These are phyloP conservation scores for Paelopatides confundens DNA, from an alignment of 53 echinoderm and acorn worm species.

Conservation along the genomic window DNA sequence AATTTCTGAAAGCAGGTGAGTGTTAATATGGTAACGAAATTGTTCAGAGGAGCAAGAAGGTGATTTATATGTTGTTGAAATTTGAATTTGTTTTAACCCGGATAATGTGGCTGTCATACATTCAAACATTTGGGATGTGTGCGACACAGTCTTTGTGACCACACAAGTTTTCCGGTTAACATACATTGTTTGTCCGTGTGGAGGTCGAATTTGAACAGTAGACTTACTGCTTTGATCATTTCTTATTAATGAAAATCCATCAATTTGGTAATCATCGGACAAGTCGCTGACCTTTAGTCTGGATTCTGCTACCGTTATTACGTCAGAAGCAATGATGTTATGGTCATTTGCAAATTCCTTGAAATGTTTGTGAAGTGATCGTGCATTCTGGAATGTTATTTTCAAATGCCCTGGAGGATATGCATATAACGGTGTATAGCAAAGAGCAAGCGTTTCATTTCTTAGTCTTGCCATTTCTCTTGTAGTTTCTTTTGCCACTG, in stretches of 20 bases:
- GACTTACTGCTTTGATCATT: slow-evolving; percentile 18
- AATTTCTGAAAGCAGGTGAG: slow-evolving; percentile 28
- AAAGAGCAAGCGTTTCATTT: background rate
- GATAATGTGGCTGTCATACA: background rate
- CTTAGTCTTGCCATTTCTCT: slow-evolving; percentile 42
- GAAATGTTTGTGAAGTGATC: slow-evolving; percentile 50
- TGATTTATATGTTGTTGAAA: background rate
- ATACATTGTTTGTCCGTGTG: slow-evolving; percentile 59
- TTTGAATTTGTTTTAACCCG: background rate
- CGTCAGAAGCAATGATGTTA: slow-evolving; percentile 43
- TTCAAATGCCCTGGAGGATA: background rate
- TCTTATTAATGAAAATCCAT: background rate
- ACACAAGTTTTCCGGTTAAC: background rate
- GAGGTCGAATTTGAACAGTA: slow-evolving; percentile 19
- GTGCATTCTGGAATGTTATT: slow-evolving; percentile 42
- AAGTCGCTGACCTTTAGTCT: slow-evolving; percentile 27
- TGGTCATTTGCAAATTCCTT: slow-evolving; percentile 31
- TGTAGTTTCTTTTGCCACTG: background rate
- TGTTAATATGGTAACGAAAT: background rate
- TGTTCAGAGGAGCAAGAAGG: slow-evolving; percentile 16
- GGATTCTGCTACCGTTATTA: slow-evolving; percentile 49
- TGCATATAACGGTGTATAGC: slow-evolving; percentile 37
- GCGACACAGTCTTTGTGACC: background rate
- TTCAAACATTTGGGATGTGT: background rate
- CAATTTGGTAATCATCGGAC: background rate